Base-by-base conservation (phyloP, 2,113 vertebrate species). In the Melanostigma gelatinosum region DNA sequence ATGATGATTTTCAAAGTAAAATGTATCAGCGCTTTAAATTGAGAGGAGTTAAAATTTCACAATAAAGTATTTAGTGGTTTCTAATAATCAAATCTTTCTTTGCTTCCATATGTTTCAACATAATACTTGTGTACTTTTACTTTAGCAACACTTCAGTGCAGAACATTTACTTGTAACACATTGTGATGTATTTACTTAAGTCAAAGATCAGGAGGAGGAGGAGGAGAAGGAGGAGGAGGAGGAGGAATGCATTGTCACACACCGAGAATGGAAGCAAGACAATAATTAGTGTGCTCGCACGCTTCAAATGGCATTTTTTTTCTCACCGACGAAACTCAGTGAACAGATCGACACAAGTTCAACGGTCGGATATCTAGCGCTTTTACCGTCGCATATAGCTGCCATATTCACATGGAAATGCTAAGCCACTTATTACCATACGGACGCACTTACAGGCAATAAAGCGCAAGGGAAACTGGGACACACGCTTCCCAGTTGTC, bases 391-490 rank as follows among this genome's bases (percentile, higher is more conserved):
- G 46, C 16, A n/a, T n/a, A n/a, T n/a, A n/a, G 40, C 40, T 29
- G n/a, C 24, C 36, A 61, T 46, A 66, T 80, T 80, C 77, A 77
- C 58, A 34, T 78, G 68, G 73, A 82, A 50, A 69, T 74, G 54
- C 64, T 64, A 65, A 65, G 69, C 80, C 54, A 52, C 66, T 70
- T 70, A 61, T 67, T 55, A 73, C 38, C 81, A 69, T 71, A 46
- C 64, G 85, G 67, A 34, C 13, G 24, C 64, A 66, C 50, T 74
- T 74, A 42, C 16, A 36, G 20, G 66, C 62, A 42, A 42, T 64
- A 32, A 24, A 46, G 44, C 0, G 44, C 15, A 5, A 50, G 20
- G 48, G 52, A 61, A 46, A 20, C 15, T 32, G 52, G 48, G 61
- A 64, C 69, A 24, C 81, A 84, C 81, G 22, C 44, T 46, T 46